Conservation (phyloP, 1,140 invertebrate species). For the Leguminivora glycinivorella region DNA sequence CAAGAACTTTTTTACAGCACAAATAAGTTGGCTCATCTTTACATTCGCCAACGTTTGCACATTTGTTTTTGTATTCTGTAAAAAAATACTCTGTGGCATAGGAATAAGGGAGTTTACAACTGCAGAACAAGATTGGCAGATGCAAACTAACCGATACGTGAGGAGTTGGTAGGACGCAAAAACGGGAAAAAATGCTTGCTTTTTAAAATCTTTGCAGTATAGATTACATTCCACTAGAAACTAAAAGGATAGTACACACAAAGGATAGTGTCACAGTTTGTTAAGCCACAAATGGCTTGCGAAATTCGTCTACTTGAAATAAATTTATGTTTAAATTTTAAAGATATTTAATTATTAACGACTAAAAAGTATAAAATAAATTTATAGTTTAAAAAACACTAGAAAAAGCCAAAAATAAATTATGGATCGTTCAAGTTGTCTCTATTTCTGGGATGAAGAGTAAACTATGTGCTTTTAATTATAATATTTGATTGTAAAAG, state of each 20-base stretch:
- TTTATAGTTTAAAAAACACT: too few relatives aligned
- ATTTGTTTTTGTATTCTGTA: not conserved
- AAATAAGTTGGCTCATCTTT: not conserved
- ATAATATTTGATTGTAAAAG: too few relatives aligned
- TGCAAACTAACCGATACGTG: conserved; percentile 9
- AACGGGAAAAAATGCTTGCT: not conserved
- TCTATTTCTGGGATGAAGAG: too few relatives aligned
- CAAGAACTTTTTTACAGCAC: not conserved
- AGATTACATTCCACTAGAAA: not conserved
- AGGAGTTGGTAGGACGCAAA: not conserved
- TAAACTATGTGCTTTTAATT: too few relatives aligned
- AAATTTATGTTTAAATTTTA: too few relatives aligned
- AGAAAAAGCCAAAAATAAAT: too few relatives aligned
- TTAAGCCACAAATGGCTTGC: too few relatives aligned
- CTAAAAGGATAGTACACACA: not conserved
- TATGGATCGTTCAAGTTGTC: too few relatives aligned
- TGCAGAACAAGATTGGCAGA: not conserved
- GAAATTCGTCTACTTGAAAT: too few relatives aligned
- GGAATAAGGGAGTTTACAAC: not conserved
- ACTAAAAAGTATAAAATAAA: too few relatives aligned
- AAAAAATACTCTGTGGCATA: not conserved
- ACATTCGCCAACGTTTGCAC: not conserved
- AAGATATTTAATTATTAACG: too few relatives aligned
- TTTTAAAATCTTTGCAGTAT: not conserved
- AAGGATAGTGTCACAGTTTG: too few relatives aligned